Base-by-base conservation (phyloP, 2,797 vertebrate species). In the Sebastes trivittatus region DNA sequence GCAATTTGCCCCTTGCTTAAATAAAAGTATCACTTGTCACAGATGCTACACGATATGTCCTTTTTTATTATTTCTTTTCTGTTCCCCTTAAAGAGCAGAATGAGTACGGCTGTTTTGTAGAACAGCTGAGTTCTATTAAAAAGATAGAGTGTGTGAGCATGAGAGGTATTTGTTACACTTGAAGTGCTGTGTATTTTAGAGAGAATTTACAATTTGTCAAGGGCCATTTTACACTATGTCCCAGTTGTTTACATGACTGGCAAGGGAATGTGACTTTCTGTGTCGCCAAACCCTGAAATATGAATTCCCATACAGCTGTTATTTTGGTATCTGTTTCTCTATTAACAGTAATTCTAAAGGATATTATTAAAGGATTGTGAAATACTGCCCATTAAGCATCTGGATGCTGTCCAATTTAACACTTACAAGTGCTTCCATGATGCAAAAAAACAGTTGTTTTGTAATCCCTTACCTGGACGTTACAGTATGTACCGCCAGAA, bases 21-120 rank as follows among this genome's bases (percentile, higher is more conserved):
- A 89, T 66, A 42, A 67, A 82, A 75, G 60, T 71, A 70, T 85
- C 65, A 77, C 82, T 73, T 91, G 75, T 86, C 86, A 79, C 42
- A 2, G 36, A 67, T 42, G 32, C 38, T 49, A 25, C 16, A 32
- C 36, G 13, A 77, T 59, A 36, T 20, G 49, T 63, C 22, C 1
- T 64, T 54, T 32, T 72, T 67, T 65, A 59, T 22, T 32, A 22
- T 68, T 4, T 11, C 11, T 69, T 70, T 76, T 83, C 49, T 67
- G 46, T 82, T 54, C 23, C 65, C n/a, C 23, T n/a, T 30, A 13
- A 60, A 77, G 63, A 83, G 52, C 20, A 61, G 72, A 73, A 73
- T 22, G 14, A 77, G 32, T 81, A 60, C 59, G 36, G 13, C 38
- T 62, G 59, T 56, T 72, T 30, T 68, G 38, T 61, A 54, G 18